phyloP scores from a whole-genome alignment of 2,797 vertebrate species.

The Hephaestus fuliginosus region DNA sequence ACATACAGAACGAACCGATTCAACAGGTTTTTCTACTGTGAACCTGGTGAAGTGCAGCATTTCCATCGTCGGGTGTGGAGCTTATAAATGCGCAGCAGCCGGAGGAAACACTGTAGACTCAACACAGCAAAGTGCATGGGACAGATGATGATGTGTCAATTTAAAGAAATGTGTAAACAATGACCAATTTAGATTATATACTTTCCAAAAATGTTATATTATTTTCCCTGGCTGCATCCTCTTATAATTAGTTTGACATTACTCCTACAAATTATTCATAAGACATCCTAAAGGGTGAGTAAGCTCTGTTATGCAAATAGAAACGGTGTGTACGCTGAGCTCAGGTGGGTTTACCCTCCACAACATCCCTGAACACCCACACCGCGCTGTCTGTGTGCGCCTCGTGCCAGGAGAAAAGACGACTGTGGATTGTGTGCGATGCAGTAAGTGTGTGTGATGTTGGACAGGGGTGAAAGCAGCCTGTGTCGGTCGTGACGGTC shows the following conservation, averaged over 20 bases:
- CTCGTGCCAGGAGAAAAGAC: slow-evolving; percentile 51
- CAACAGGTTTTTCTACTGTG: slow-evolving; percentile 14
- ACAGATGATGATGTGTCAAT: slow-evolving; percentile 14
- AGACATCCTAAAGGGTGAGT: slow-evolving; percentile 7
- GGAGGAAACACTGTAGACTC: slow-evolving; percentile 70
- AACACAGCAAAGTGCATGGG: slow-evolving; percentile 56
- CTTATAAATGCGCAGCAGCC: slow-evolving; percentile 12
- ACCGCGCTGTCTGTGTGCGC: slow-evolving; percentile 25
- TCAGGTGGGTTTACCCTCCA: slow-evolving; percentile 15
- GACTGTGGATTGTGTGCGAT: slow-evolving; percentile 44
- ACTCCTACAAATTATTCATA: neutral
- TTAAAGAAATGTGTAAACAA: slow-evolving; percentile 12
- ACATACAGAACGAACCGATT: slow-evolving; percentile 4
- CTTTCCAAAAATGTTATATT: neutral
- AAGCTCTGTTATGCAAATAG: slow-evolving; percentile 13
- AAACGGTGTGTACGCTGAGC: slow-evolving; percentile 4
- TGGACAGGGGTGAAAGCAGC: slow-evolving; percentile 45
- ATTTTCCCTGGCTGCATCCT: neutral
- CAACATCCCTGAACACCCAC: slow-evolving; percentile 40
- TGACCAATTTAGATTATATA: neutral
- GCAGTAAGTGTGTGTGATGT: slow-evolving; percentile 72
- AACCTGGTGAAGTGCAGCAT: slow-evolving; percentile 15
- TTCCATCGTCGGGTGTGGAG: neutral
- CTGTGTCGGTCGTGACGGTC: slow-evolving; percentile 47
- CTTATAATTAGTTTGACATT: neutral